Evolutionary conservation across 92 coral and sea anemone species (phyloP), one percentile per base, ranked within the genome.

Genomic region (Diadumene lineata): DNA sequence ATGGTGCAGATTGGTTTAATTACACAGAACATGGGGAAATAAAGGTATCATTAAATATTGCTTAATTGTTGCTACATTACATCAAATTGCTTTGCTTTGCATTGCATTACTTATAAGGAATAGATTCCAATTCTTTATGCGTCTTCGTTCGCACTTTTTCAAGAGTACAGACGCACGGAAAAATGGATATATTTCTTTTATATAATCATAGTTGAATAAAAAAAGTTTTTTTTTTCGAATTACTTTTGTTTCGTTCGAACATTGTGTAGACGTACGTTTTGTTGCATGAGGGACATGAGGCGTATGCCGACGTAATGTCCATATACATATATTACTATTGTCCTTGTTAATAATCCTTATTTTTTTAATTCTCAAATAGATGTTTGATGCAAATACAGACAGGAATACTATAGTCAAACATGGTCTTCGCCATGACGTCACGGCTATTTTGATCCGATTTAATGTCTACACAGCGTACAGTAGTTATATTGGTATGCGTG

Each of bases 351-450:
- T 34, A 43, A n/a, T 18, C 9, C 22, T 34, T 43, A n/a, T 17
- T 22, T 22, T 9, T 2, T 62, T 3, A 28, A 21, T 3, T 2
- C n/a, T 21, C 15, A 51, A 80, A 22, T 31, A 89, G 93, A 27
- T 85, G 55, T 89, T 89, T n/a, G 66, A 27, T 62, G 93, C 90
- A 6, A 89, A 89, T 64, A 65, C 66, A 4, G 90, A 89, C 33
- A 77, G 11, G 30, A 33, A 73, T 62, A 78, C 82, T 7, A 68
- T 85, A 38, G 93, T 89, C 31, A 89, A 85, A 48, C 75, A 89
- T 31, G 67, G 31, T 11, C 82, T 89, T 44, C 70, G 73, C 30
- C 89, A 81, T 68, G 75, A 85, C 26, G 53, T 89, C 56, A 78
- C 86, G 30, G 81, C 89, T 13, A 53, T 75, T 24, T 61, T 77